Evolutionary conservation across 2,113 vertebrate genomes (phyloP).

Genomic region (Diglossa brunneiventris): DNA sequence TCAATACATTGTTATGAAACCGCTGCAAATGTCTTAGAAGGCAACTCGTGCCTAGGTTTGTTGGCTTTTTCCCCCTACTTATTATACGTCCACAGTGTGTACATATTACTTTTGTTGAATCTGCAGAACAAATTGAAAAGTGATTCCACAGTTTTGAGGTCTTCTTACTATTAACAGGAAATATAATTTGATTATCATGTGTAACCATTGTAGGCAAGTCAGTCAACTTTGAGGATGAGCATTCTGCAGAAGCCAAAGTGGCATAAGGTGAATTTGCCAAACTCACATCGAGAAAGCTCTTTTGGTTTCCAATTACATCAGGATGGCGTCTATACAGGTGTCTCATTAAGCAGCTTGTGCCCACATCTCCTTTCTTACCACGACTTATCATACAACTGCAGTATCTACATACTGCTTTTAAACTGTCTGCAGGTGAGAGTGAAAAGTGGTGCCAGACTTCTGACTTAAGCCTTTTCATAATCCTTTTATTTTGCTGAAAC

Average conservation of each 20-base stretch:
- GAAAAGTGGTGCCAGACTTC: constrained; percentile 97
- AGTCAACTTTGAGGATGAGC: constrained; percentile 76
- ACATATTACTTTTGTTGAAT: constrained; percentile 95
- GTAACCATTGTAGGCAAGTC: constrained; percentile 68
- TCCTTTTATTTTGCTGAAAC: constrained; percentile 93
- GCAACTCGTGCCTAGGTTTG: constrained; percentile 94
- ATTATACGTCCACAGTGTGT: constrained; percentile 97
- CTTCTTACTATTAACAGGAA: constrained; percentile 90
- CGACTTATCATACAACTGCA: constrained; percentile 91
- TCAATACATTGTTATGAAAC: constrained; percentile 88
- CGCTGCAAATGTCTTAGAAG: constrained; percentile 92
- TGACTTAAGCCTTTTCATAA: constrained; percentile 91
- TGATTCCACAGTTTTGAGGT: constrained; percentile 99
- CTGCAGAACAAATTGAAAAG: constrained; percentile 89
- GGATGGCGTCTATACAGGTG: constrained; percentile 91
- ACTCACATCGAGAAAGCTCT: constrained; percentile 73
- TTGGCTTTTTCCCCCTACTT: constrained; percentile 96
- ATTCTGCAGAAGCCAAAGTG: constrained; percentile 77
- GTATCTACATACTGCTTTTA: constrained; percentile 92
- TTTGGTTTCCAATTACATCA: constrained; percentile 85
- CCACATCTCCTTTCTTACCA: constrained; percentile 90
- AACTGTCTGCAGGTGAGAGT: constrained; percentile 84
- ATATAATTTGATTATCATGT: constrained; percentile 73
- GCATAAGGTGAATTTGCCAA: constrained; percentile 80
- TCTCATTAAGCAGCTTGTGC: constrained; percentile 93